Evolutionary conservation across 23 tunicate species (phyloP).

Genomic region (Trididemnum clinides): DNA sequence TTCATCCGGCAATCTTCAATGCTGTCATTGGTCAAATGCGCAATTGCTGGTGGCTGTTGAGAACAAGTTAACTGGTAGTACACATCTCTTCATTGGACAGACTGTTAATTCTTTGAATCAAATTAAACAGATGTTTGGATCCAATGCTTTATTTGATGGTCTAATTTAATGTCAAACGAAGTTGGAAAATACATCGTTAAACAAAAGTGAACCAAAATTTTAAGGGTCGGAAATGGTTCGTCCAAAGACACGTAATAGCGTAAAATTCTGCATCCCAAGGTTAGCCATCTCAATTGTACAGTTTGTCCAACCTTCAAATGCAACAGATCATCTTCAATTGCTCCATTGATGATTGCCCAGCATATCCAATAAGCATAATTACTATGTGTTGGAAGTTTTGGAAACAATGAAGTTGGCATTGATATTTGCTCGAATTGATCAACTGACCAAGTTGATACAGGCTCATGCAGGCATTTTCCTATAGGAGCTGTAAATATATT

Average conservation of each 20-base stretch:
- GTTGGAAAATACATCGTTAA: neutral
- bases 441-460: conserved; percentile 22
- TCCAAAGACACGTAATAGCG: conserved; percentile 12
- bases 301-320: conserved; percentile 4
- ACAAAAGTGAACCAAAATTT: neutral
- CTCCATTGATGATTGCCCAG: neutral
- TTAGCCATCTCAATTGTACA: conserved; percentile 21
- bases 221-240: too few relatives aligned
- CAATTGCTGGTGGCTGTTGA: too few relatives aligned
- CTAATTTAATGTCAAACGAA: neutral
- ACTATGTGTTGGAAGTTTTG: neutral
- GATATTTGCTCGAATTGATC: neutral
- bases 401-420: neutral
- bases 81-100: neutral
- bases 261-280: conserved; percentile 15
- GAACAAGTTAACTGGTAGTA: too few relatives aligned
- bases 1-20: too few relatives aligned
- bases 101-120: neutral
- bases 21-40: too few relatives aligned
- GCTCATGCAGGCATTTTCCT: neutral
- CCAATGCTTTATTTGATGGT: neutral
- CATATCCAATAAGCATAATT: conserved; percentile 18
- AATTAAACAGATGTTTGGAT: neutral
- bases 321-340: conserved; percentile 8
- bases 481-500: conserved; percentile 10